These are phyloP conservation scores for Onchidella celtica DNA, from an alignment of 2,888 invertebrate species.

Conservation along the genomic window DNA sequence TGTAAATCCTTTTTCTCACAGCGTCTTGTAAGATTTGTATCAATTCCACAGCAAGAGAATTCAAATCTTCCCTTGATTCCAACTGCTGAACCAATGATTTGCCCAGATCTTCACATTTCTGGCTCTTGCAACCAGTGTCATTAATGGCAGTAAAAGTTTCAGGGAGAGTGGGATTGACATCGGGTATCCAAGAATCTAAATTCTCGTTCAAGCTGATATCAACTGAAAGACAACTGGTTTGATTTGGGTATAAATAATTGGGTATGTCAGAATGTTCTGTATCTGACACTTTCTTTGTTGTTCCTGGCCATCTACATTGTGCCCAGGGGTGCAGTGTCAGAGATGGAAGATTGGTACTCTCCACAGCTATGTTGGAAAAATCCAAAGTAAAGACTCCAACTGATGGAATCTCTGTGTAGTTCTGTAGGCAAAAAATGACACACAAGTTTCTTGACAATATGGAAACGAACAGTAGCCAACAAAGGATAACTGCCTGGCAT, in stretches of 20 bases:
- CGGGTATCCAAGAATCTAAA: conserved; percentile 31
- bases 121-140: not conserved
- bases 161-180: conserved; percentile 19
- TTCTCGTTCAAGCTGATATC: not conserved
- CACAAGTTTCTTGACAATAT: too few species aligned
- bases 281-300: conserved; percentile 51
- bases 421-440: conserved; percentile 57
- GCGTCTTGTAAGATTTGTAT: conserved; percentile 73
- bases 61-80: conserved; percentile 48
- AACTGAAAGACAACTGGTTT: not conserved
- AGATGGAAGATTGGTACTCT: not conserved
- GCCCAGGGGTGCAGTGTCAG: conserved; percentile 74
- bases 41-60: conserved; percentile 67
- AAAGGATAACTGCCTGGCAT: too few species aligned
- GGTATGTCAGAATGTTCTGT: conserved; percentile 8
- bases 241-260: conserved; percentile 11
- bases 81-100: conserved; percentile 7
- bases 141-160: too few species aligned
- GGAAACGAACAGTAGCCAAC: too few species aligned
- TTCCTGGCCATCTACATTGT: conserved; percentile 68
- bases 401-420: conserved; percentile 74
- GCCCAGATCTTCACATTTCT: not conserved
- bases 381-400: conserved; percentile 79
- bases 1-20: conserved; percentile 68
- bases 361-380: conserved; percentile 51